Conservation (phyloP, 1,140 invertebrate species). For the Rhopalosiphum padi region DNA sequence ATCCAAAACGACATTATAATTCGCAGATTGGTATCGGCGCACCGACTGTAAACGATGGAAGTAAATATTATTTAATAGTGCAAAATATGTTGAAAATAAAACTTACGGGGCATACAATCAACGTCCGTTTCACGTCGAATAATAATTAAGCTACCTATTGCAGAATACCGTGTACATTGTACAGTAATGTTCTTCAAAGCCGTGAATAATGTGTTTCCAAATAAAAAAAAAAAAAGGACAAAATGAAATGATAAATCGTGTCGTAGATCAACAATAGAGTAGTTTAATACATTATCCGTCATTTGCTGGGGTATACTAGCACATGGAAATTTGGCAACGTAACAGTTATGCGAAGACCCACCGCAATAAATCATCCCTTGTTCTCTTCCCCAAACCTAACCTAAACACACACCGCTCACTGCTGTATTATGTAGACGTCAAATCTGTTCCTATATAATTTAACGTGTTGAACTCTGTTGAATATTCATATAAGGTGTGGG, state of each 20-base stretch:
- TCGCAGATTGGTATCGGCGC: neutral
- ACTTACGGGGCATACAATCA: neutral
- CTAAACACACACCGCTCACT: neutral
- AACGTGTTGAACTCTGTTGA: slow-evolving; percentile 27
- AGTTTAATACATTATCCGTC: slow-evolving; percentile 47
- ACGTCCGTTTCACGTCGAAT: neutral
- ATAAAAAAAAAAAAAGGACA: neutral
- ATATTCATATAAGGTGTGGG: neutral
- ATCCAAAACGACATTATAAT: neutral
- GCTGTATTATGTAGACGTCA: slow-evolving; percentile 14
- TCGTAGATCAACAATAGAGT: slow-evolving; percentile 22
- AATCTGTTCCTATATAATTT: slow-evolving; percentile 28
- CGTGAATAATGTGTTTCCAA: neutral
- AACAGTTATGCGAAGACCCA: slow-evolving; percentile 14
- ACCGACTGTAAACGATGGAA: neutral
- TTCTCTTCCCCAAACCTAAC: neutral
- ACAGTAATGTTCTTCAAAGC: neutral
- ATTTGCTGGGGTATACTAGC: slow-evolving; percentile 1
- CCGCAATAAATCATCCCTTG: slow-evolving; percentile 34
- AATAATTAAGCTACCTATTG: neutral
- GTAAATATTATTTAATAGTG: neutral
- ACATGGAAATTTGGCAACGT: slow-evolving; percentile 25
- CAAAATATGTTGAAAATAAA: neutral
- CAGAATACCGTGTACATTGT: neutral
- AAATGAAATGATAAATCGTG: slow-evolving; percentile 16